Evolutionary conservation across 2,888 invertebrate genomes (phyloP).

Genomic region (Rhagium mordax): DNA sequence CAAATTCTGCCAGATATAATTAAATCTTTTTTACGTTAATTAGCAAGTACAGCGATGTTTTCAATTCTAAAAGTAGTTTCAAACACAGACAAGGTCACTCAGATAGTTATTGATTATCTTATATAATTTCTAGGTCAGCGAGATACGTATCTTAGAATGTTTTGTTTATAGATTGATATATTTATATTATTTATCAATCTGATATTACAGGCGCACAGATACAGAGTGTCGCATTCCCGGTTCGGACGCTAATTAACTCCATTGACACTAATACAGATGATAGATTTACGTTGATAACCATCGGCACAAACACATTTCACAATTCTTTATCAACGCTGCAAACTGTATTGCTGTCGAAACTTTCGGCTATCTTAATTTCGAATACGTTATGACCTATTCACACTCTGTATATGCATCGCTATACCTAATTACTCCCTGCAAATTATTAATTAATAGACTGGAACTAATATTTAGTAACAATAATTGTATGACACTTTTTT

Average conservation of each 20-base stretch:
- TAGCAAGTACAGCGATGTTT: constrained; percentile 25
- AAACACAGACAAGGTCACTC: constrained; percentile 53
- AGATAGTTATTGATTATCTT: constrained; percentile 58
- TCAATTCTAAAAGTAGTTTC: constrained; percentile 43
- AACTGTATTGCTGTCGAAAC: background rate
- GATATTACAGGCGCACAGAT: background rate
- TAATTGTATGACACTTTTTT: background rate
- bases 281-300: background rate
- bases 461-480: constrained; percentile 7
- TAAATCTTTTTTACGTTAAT: constrained; percentile 26
- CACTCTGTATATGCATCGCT: too few relatives aligned
- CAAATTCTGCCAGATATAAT: constrained; percentile 18
- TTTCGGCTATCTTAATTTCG: too few relatives aligned
- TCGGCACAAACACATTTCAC: background rate
- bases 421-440: background rate
- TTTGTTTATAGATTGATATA: constrained; percentile 45
- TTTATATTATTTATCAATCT: constrained; percentile 20
- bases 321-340: too few relatives aligned
- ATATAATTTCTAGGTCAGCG: constrained; percentile 59
- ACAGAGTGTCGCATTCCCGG: background rate
- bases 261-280: background rate
- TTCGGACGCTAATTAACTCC: background rate
- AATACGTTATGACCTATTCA: too few relatives aligned
- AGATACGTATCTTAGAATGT: constrained; percentile 51
- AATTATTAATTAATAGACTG: background rate